These are phyloP conservation scores for Leiothrix lutea DNA, from an alignment of 2,113 vertebrate genomes.

Conservation along the genomic window DNA sequence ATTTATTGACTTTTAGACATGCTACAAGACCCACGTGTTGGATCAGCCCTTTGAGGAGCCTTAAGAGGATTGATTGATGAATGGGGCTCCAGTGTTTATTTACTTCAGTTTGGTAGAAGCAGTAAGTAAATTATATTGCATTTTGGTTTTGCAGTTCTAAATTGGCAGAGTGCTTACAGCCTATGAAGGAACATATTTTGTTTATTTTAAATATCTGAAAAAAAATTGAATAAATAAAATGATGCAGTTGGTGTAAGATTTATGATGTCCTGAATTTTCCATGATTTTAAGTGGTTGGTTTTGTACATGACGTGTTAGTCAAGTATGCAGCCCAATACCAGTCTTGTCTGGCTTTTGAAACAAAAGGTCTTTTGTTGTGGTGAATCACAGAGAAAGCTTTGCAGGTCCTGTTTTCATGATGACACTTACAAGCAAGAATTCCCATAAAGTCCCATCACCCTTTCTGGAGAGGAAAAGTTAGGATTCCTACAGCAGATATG, in stretches of 20 bases:
- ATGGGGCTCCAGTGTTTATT: conserved; percentile 31
- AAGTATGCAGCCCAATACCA: conserved; percentile 51
- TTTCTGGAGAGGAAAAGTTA: background rate
- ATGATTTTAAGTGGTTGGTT: conserved; percentile 45
- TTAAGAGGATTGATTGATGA: conserved; percentile 13
- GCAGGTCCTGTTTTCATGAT: conserved; percentile 47
- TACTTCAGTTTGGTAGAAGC: conserved; percentile 39
- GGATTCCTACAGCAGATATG: background rate
- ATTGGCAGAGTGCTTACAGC: conserved; percentile 8
- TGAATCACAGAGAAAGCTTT: conserved; percentile 46
- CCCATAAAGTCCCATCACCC: background rate
- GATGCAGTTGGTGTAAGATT: conserved; percentile 58
- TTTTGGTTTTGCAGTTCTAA: conserved; percentile 27
- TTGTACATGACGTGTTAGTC: conserved; percentile 51
- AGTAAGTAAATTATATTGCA: conserved; percentile 30
- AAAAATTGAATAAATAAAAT: conserved; percentile 49
- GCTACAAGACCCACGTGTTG: background rate
- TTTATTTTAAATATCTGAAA: conserved; percentile 48
- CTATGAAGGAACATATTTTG: conserved; percentile 26
- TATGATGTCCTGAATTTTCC: conserved; percentile 57
- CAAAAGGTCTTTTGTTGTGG: conserved; percentile 64
- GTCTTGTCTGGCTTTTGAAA: conserved; percentile 58
- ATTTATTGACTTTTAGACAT: conserved; percentile 42
- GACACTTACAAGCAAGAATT: conserved; percentile 40
- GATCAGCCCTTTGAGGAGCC: conserved; percentile 1